Base-by-base conservation (phyloP, 2,113 vertebrate species). In the Rhea americana region DNA sequence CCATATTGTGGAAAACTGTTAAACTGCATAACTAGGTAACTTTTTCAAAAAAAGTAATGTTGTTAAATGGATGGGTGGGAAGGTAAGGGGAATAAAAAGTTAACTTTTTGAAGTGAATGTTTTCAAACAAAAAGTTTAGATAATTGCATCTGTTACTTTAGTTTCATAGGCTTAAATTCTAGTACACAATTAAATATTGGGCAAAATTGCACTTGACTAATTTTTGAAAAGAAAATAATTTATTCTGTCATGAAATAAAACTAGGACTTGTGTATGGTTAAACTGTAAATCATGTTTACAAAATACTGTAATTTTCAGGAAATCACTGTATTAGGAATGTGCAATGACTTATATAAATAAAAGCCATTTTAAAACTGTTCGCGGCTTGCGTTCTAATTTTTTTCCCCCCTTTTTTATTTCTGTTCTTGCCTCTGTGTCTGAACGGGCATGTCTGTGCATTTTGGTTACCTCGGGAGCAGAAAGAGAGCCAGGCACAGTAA, bases 401-500 rank as follows among this genome's bases (percentile, higher is more conserved):
- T 97, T 96, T 91, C 97, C 97, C 97, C 97, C 97, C 96, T 98
- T 98, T 98, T 98, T 98, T 98, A 98, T 98, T 98, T 98, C 97
- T 98, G 96, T 98, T 97, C 97, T 98, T 98, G 97, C 97, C 97
- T 98, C 97, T 98, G 97, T 98, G 97, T 98, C 98, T 97, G 96
- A 97, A 97, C 97, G 97, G 98, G 98, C 98, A 98, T 98, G 97
- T 99, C 98, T 98, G 96, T 98, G 97, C 98, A 79, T 98, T 97
- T 98, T 97, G 97, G 96, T 98, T 97, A 97, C 98, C 96, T 94
- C 96, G 97, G 98, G 97, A 98, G 97, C 97, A 99, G 99, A 99
- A 92, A 98, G 99, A 97, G 99, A 99, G 88, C 98, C 99, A 3
- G 96, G 99, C 98, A 99, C 99, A 96, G 99, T 99, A 98, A 99